These are phyloP conservation scores for Cyclophora punctaria DNA, from an alignment of 2,888 invertebrate species.

Conservation along the genomic window DNA sequence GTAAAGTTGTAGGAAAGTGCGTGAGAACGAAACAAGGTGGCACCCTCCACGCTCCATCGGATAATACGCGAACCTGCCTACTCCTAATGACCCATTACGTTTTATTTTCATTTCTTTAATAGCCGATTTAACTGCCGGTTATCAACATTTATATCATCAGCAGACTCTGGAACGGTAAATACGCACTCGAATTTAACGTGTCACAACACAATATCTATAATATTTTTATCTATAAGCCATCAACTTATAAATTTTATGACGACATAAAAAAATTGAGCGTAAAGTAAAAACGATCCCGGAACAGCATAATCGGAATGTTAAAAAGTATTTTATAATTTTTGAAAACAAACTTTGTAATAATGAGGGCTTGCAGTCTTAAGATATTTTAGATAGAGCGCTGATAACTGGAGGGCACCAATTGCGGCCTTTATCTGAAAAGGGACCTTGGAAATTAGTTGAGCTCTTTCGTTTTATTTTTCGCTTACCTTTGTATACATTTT, in stretches of 20 bases:
- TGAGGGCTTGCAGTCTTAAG: constrained; percentile 18
- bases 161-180: constrained; percentile 40
- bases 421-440: constrained; percentile 48
- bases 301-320: constrained; percentile 19
- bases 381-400: constrained; percentile 29
- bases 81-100: constrained; percentile 47
- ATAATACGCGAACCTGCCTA: constrained; percentile 26
- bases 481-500: constrained; percentile 63
- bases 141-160: constrained; percentile 49
- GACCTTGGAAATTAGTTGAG: constrained; percentile 53
- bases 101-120: constrained; percentile 50
- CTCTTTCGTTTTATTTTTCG: constrained; percentile 58
- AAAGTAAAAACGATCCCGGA: constrained; percentile 19
- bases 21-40: constrained; percentile 60
- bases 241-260: constrained; percentile 26
- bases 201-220: constrained; percentile 42
- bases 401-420: constrained; percentile 47
- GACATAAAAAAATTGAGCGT: constrained; percentile 18
- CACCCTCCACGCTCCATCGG: constrained; percentile 34
- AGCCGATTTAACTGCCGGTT: constrained; percentile 43
- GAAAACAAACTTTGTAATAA: constrained; percentile 19
- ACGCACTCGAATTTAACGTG: constrained; percentile 39
- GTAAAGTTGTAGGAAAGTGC: constrained; percentile 39
- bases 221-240: constrained; percentile 33
- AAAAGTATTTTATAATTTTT: constrained; percentile 19